Evolutionary conservation across 2,113 vertebrate genomes (phyloP), one percentile per base, ranked within the genome.

Genomic region (Petrocephalus microphthalmus): DNA sequence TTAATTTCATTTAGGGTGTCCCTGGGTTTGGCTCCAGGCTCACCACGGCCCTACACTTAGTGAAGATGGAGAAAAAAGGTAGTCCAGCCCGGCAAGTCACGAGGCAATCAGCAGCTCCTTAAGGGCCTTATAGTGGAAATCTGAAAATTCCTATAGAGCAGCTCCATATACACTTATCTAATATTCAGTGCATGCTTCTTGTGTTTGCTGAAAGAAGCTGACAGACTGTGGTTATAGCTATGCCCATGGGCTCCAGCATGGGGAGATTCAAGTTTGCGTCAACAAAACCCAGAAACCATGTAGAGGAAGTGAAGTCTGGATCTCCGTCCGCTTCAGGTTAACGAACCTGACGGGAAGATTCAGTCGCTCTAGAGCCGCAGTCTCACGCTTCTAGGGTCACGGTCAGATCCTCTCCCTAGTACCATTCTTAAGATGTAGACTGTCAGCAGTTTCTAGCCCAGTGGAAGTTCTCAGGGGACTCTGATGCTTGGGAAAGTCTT

Each of bases 261-360:
- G 67, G 33, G 67, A 64, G 25, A 74, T 74, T 37, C 29, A 8
- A 37, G 29, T 17, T 74, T 0, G 1, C 67, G 3, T 74, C 29
- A 29, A 20, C 1, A 5, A 37, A 37, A 78, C 33, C 71, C 17
- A 15, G 33, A 42, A 78, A 54, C 2, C 11, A 13, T 13, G 53
- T 54, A 19, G 2, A 19, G 53, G 17, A 15, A 78, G 13, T 6
- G 15, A 37, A 5, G 29, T 20, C 15, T 2, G 29, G 13, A 6
- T 2, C 52, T 87, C 82, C 42, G 81, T 86, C 85, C n/a, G 52
- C 85, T 89, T 13, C 57, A 56, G 88, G 54, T 89, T n/a, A 45
- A 85, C 88, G 45, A 67, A 87, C 53, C 64, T 6, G 67, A 37
- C 3, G 7, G n/a, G n/a, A 64, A 64, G 57, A 8, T 7, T 64